Conservation (phyloP, 2,797 vertebrate species). For the Bufotes viridis region DNA sequence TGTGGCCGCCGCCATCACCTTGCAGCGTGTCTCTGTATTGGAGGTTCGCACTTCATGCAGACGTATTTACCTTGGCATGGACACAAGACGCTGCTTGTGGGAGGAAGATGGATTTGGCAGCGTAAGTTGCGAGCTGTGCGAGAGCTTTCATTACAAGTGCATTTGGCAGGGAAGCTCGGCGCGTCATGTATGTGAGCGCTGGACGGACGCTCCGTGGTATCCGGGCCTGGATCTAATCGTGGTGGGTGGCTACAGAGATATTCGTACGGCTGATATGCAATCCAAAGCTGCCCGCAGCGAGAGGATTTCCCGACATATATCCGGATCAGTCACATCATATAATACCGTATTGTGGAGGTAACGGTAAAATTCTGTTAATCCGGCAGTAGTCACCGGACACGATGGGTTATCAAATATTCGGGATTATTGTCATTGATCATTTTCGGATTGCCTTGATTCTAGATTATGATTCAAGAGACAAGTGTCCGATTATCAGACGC, state of each 20-base stretch:
- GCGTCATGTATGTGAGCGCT: constrained; percentile 24
- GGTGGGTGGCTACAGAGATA: constrained; percentile 32
- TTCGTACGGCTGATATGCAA: neutral
- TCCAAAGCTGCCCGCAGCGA: neutral
- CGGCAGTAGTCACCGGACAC: no score
- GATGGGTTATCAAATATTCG: no score
- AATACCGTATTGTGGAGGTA: no score
- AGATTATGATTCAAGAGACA: no score
- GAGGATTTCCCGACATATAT: neutral
- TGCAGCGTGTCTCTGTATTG: neutral
- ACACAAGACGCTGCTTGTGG: constrained; percentile 14
- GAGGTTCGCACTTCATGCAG: neutral
- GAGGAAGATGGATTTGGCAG: constrained; percentile 43
- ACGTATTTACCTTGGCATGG: constrained; percentile 31
- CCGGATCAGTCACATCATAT: neutral
- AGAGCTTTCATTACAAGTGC: constrained; percentile 21
- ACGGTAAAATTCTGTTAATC: no score
- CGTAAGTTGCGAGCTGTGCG: neutral
- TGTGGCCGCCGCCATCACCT: neutral
- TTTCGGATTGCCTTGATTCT: no score
- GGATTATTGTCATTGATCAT: no score
- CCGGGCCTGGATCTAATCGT: constrained; percentile 16
- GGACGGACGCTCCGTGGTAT: neutral
- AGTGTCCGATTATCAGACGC: no score
- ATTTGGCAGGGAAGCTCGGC: constrained; percentile 24